Percentiles rank a stretch among this genome's conserved stretches.
Conservation (phyloP, 2,113 vertebrate species). For the Tragelaphus imberbis region DNA sequence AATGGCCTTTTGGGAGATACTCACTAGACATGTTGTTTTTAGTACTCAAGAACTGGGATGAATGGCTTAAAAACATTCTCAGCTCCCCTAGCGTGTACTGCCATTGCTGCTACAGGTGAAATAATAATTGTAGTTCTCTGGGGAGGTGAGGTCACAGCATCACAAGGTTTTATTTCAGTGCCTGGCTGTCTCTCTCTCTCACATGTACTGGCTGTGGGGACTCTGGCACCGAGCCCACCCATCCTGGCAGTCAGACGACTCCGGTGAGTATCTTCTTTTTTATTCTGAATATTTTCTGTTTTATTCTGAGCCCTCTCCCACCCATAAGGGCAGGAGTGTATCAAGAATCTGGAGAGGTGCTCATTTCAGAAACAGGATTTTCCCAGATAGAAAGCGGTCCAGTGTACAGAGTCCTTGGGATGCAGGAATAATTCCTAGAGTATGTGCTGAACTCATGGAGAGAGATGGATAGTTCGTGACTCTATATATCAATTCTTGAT, state of each 20-base stretch:
- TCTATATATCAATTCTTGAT: neutral
- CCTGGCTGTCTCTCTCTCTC: neutral
- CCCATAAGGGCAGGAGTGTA: neutral
- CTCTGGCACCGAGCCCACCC: neutral
- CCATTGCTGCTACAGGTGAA: neutral
- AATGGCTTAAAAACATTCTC: neutral
- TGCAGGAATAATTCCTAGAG: neutral
- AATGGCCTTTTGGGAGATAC: neutral
- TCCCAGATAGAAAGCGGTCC: neutral
- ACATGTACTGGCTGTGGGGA: neutral
- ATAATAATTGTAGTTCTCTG: neutral
- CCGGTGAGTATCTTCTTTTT: neutral
- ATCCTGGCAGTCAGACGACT: neutral
- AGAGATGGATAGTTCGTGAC: neutral
- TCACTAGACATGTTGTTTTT: neutral
- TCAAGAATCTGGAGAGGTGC: neutral
- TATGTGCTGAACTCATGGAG: neutral
- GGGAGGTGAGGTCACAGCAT: neutral
- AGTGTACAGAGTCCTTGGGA: neutral
- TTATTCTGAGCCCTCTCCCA: neutral
- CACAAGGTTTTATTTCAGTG: neutral
- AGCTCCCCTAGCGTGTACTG: neutral
- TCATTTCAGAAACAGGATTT: neutral
- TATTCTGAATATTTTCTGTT: neutral
- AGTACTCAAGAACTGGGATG: neutral